A percentile compares a stretch with the other conserved stretches of the same genome.
Conservation (phyloP, 1,140 invertebrate genomes). For the Eupeodes corollae region DNA sequence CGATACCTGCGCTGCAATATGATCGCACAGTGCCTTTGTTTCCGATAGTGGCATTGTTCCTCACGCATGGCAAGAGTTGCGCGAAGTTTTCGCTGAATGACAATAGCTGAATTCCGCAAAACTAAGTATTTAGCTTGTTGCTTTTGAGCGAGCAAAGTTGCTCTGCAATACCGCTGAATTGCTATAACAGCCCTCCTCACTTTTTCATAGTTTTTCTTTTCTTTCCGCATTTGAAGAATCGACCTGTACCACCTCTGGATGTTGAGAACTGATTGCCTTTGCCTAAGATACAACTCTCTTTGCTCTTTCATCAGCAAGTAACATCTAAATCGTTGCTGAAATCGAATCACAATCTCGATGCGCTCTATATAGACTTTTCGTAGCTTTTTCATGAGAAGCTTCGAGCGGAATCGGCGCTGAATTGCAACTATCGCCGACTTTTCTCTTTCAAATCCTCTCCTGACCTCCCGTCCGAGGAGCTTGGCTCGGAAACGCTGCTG, state of each 20-base stretch:
- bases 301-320: slow-evolving; percentile 15
- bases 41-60: slow-evolving; percentile 27
- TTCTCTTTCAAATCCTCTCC: no score
- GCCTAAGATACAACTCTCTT: slow-evolving; percentile 7
- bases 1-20: slow-evolving; percentile 44
- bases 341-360: slow-evolving; percentile 7
- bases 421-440: slow-evolving; percentile 2
- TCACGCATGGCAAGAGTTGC: slow-evolving; percentile 16
- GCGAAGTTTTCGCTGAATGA: slow-evolving; percentile 36
- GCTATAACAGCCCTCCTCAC: slow-evolving; percentile 15
- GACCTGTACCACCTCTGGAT: slow-evolving; percentile 30
- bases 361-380: not conserved
- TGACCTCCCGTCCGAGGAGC: not conserved
- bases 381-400: slow-evolving; percentile 15
- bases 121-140: slow-evolving; percentile 25
- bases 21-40: slow-evolving; percentile 28
- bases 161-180: slow-evolving; percentile 29
- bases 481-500: slow-evolving; percentile 24
- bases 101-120: slow-evolving; percentile 15
- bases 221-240: slow-evolving; percentile 14
- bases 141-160: slow-evolving; percentile 11
- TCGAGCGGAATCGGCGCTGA: slow-evolving; percentile 22
- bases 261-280: slow-evolving; percentile 8
- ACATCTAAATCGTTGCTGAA: slow-evolving; percentile 16
- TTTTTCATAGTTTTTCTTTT: slow-evolving; percentile 16